These are phyloP conservation scores for Zaprionus ghesquierei DNA, from an alignment of 1,140 invertebrate genomes.

Conservation along the genomic window DNA sequence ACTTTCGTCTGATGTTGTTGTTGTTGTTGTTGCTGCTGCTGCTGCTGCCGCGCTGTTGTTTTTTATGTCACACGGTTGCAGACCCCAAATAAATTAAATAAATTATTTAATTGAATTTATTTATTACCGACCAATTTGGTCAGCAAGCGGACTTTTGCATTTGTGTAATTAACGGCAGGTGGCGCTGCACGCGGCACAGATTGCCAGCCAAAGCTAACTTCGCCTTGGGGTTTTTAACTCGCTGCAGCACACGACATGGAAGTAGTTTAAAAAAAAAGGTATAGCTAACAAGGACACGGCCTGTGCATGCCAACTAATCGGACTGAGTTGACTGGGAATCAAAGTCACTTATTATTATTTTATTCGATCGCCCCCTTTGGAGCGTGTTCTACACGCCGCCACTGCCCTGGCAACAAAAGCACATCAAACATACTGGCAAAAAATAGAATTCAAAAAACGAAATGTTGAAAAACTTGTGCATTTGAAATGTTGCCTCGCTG, in stretches of 20 bases:
- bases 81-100: slow-evolving; percentile 80
- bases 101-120: slow-evolving; percentile 82
- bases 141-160: slow-evolving; percentile 66
- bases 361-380: neutral
- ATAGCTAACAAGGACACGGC: neutral
- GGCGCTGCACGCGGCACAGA: slow-evolving; percentile 30
- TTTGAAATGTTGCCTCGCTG: slow-evolving; percentile 10
- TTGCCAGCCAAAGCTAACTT: slow-evolving; percentile 30
- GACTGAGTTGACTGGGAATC: too few relatives aligned
- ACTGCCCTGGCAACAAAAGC: slow-evolving; percentile 10
- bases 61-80: slow-evolving; percentile 55
- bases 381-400: neutral
- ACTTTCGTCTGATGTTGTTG: slow-evolving; percentile 21
- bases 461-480: slow-evolving; percentile 9
- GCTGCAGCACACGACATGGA: neutral
- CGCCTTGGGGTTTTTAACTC: slow-evolving; percentile 38
- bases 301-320: too few relatives aligned
- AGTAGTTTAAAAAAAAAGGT: neutral
- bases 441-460: slow-evolving; percentile 8
- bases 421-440: neutral
- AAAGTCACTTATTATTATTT: too few relatives aligned
- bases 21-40: slow-evolving; percentile 17
- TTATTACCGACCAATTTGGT: slow-evolving; percentile 79
- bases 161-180: slow-evolving; percentile 78
- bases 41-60: slow-evolving; percentile 6